Evolutionary conservation across 2,113 vertebrate species (phyloP).

Genomic region (Thymallus thymallus): DNA sequence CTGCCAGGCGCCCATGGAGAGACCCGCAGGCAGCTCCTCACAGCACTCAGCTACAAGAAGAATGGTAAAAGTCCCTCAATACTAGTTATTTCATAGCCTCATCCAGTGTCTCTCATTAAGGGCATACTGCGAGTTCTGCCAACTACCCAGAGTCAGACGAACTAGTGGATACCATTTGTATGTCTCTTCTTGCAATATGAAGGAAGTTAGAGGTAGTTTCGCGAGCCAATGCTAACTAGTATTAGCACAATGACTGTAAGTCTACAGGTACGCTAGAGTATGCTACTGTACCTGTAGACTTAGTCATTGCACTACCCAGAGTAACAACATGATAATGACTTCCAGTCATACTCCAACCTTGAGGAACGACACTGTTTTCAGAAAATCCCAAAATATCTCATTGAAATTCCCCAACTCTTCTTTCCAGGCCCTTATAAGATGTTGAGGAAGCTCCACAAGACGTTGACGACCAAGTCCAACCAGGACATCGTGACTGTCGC

Average conservation of each 20-base stretch:
- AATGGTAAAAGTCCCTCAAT: slow-evolving; percentile 70
- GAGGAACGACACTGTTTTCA: neutral
- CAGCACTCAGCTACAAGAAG: slow-evolving; percentile 83
- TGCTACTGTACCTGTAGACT: too few relatives aligned
- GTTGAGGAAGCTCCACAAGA: slow-evolving; percentile 89
- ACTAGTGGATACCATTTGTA: too few relatives aligned
- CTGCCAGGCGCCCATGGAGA: slow-evolving; percentile 86
- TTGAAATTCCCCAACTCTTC: neutral
- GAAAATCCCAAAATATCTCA: neutral
- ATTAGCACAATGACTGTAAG: too few relatives aligned
- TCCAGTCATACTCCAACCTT: neutral
- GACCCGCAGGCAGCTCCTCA: slow-evolving; percentile 86
- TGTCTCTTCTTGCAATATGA: too few relatives aligned
- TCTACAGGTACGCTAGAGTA: too few relatives aligned
- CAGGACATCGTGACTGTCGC: slow-evolving; percentile 86
- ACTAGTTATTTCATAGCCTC: neutral
- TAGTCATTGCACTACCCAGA: too few relatives aligned
- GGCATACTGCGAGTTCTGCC: too few relatives aligned
- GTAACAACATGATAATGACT: too few relatives aligned
- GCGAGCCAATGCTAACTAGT: too few relatives aligned
- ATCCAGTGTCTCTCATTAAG: neutral
- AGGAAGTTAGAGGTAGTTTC: too few relatives aligned
- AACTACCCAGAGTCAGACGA: too few relatives aligned
- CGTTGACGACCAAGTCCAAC: slow-evolving; percentile 85
- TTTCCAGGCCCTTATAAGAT: slow-evolving; percentile 86